Percentiles rank a stretch among this genome's conserved stretches.
phyloP scores from a whole-genome alignment of 2,888 invertebrate genomes.

The Tipula helvola region DNA sequence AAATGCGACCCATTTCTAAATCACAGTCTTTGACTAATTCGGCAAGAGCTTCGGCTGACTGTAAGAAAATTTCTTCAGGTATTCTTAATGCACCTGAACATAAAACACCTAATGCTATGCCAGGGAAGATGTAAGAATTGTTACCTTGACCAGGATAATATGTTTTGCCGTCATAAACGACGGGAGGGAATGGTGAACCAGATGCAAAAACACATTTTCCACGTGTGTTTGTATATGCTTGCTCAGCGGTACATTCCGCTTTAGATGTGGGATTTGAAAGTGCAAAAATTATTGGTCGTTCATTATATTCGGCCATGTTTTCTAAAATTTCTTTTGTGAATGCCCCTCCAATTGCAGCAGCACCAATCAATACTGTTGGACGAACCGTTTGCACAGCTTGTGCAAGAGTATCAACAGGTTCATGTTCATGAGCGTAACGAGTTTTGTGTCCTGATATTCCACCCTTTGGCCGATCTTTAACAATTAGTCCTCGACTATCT shows the following conservation, averaged over 20 bases:
- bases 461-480: constrained; percentile 72
- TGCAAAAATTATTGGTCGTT: constrained; percentile 89
- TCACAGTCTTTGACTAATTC: constrained; percentile 69
- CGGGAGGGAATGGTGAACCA: constrained; percentile 90
- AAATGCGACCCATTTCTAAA: constrained; percentile 73
- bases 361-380: constrained; percentile 88
- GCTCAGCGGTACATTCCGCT: constrained; percentile 99
- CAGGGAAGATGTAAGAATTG: constrained; percentile 96
- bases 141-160: constrained; percentile 93
- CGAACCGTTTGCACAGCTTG: constrained; percentile 71
- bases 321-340: constrained; percentile 79
- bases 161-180: constrained; percentile 64
- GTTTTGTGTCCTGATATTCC: constrained; percentile 69
- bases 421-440: constrained; percentile 65
- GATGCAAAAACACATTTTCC: constrained; percentile 90
- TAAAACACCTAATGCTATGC: constrained; percentile 81
- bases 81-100: constrained; percentile 81
- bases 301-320: constrained; percentile 73
- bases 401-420: constrained; percentile 61
- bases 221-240: constrained; percentile 79
- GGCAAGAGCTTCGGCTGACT: constrained; percentile 77
- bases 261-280: constrained; percentile 96
- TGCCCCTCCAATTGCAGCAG: constrained; percentile 87
- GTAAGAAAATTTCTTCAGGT: constrained; percentile 82
- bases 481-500: constrained; percentile 90